phyloP scores from a whole-genome alignment of 1,140 invertebrate species.

The Patella vulgata region DNA sequence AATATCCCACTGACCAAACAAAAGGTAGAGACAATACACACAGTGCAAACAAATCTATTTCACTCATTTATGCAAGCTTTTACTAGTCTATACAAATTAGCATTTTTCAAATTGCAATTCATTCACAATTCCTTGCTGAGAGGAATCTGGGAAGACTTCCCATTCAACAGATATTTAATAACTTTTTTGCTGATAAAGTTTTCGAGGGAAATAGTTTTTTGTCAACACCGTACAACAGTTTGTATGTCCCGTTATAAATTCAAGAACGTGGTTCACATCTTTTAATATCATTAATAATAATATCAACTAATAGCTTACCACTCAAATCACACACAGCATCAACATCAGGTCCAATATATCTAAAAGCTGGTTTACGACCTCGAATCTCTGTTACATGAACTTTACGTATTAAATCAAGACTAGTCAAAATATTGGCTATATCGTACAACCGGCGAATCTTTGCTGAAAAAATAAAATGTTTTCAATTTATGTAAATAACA shows the following conservation, averaged over 20 bases:
- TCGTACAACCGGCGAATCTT: slow-evolving; percentile 80
- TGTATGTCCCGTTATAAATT: background rate
- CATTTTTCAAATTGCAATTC: too few species aligned
- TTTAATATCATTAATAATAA: background rate
- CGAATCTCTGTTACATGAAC: slow-evolving; percentile 70
- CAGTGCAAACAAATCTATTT: too few species aligned
- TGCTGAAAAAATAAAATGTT: slow-evolving; percentile 63
- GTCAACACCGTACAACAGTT: background rate
- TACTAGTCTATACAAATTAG: too few species aligned
- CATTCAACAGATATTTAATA: background rate
- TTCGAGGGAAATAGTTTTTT: too few species aligned
- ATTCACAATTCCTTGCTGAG: too few species aligned
- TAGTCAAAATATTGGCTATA: slow-evolving; percentile 79
- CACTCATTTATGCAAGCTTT: too few species aligned
- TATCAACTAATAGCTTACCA: slow-evolving; percentile 35
- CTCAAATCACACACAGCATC: slow-evolving; percentile 48
- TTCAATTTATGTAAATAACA: too few species aligned
- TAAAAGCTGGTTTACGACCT: slow-evolving; percentile 76
- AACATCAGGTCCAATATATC: slow-evolving; percentile 74
- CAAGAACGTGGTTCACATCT: background rate
- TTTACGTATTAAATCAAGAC: slow-evolving; percentile 76
- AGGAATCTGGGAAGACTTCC: too few species aligned
- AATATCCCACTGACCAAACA: too few species aligned
- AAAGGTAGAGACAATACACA: too few species aligned
- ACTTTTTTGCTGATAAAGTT: background rate